Evolutionary conservation across 2,888 invertebrate species (phyloP).

Genomic region (Eugnorisma glareosa): DNA sequence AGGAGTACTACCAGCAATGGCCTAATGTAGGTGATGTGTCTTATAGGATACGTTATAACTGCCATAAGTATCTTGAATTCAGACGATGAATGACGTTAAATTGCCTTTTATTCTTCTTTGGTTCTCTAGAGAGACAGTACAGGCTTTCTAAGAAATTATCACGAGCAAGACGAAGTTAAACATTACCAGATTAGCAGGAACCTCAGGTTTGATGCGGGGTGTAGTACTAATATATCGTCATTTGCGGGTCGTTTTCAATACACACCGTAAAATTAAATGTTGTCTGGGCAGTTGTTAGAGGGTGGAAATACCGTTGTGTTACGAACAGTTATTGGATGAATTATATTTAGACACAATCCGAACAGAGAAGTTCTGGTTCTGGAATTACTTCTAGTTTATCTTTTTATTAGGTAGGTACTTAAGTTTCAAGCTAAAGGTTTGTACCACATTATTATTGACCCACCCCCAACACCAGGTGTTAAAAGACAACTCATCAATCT

Average conservation of each 20-base stretch:
- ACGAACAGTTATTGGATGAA: neutral
- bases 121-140: neutral
- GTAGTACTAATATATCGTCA: neutral
- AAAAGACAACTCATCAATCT: conserved; percentile 93
- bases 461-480: conserved; percentile 90
- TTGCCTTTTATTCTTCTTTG: neutral
- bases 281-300: neutral
- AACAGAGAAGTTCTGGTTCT: neutral
- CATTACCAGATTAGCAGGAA: neutral
- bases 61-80: neutral
- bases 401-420: neutral
- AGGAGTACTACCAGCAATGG: conserved; percentile 98
- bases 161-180: neutral
- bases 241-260: neutral
- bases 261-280: too few relatives aligned
- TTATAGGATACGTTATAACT: neutral
- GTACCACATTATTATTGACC: conserved; percentile 56
- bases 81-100: neutral
- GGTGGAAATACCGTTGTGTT: neutral
- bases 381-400: neutral
- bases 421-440: conserved; percentile 38
- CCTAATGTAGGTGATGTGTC: conserved; percentile 92
- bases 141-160: neutral
- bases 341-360: neutral
- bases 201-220: too few relatives aligned